Percentiles rank a stretch among this genome's conserved stretches.
phyloP scores from a whole-genome alignment of 92 coral and sea anemone species.

The Palythoa heliodiscus region DNA sequence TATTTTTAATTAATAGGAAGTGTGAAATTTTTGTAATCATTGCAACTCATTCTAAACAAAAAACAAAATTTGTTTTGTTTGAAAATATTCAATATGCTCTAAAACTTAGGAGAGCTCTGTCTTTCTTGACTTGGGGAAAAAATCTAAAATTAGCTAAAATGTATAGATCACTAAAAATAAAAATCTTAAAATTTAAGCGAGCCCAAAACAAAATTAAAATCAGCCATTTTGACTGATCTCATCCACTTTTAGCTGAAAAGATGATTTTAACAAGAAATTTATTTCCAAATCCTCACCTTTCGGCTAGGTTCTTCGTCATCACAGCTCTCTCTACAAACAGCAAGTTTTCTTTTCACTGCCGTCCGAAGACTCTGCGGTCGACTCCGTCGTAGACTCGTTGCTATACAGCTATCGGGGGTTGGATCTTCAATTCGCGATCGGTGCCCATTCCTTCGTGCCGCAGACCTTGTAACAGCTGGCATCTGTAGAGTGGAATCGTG shows the following conservation, averaged over 20 bases:
- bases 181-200: not conserved
- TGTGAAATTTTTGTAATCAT: no score
- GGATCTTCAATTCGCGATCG: slow-evolving; percentile 75
- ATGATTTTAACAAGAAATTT: not conserved
- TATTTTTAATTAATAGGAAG: no score
- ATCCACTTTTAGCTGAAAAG: not conserved
- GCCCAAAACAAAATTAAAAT: no score
- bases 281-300: slow-evolving; percentile 4
- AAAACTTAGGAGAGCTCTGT: not conserved
- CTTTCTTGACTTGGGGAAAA: no score
- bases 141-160: no score
- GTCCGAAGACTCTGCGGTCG: slow-evolving; percentile 35
- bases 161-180: not conserved
- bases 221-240: no score
- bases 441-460: slow-evolving; percentile 51
- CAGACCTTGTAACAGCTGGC: slow-evolving; percentile 83
- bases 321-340: slow-evolving; percentile 19
- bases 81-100: not conserved
- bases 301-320: slow-evolving; percentile 8
- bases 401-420: slow-evolving; percentile 54
- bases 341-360: slow-evolving; percentile 67
- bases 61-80: not conserved
- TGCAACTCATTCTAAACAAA: no score
- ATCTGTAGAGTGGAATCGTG: slow-evolving; percentile 41
- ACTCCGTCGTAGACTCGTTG: not conserved